These are phyloP conservation scores for Stomatorhinus ivindoensis DNA, from an alignment of 2,113 vertebrate species.

Conservation along the genomic window DNA sequence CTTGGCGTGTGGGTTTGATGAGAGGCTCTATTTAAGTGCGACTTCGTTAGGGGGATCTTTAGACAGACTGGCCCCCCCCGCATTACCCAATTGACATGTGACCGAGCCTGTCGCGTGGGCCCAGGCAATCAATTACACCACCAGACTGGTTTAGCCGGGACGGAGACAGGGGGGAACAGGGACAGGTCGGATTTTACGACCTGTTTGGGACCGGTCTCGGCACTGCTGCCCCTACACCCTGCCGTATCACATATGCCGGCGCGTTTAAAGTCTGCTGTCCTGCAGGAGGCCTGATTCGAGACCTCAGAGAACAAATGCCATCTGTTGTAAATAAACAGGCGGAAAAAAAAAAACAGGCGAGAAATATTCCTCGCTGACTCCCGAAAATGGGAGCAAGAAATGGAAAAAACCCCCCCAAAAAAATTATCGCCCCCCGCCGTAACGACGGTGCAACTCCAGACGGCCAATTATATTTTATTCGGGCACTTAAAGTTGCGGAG, in stretches of 20 bases:
- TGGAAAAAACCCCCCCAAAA: constrained; percentile 25
- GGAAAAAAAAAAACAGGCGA: constrained; percentile 27
- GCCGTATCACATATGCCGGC: constrained; percentile 64
- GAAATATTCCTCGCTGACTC: not conserved
- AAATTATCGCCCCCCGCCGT: constrained; percentile 47
- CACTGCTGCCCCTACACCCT: constrained; percentile 54
- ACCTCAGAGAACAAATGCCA: constrained; percentile 60
- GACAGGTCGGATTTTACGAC: constrained; percentile 66
- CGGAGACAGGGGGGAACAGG: constrained; percentile 50
- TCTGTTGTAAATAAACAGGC: constrained; percentile 63
- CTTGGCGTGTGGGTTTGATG: not conserved
- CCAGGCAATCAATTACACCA: not conserved
- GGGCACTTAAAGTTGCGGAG: constrained; percentile 62
- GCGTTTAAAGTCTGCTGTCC: constrained; percentile 63
- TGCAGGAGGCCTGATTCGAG: constrained; percentile 48
- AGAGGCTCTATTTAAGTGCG: not conserved
- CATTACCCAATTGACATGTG: not conserved
- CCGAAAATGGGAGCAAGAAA: constrained; percentile 28
- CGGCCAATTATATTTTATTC: constrained; percentile 70
- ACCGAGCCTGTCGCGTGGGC: not conserved
- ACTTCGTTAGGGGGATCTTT: not conserved
- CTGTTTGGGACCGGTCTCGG: constrained; percentile 64
- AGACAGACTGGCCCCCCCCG: not conserved
- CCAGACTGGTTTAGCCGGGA: constrained; percentile 33
- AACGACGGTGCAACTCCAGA: constrained; percentile 55